phyloP scores from a whole-genome alignment of 2,797 vertebrate genomes.

The Syngnathus acus region DNA sequence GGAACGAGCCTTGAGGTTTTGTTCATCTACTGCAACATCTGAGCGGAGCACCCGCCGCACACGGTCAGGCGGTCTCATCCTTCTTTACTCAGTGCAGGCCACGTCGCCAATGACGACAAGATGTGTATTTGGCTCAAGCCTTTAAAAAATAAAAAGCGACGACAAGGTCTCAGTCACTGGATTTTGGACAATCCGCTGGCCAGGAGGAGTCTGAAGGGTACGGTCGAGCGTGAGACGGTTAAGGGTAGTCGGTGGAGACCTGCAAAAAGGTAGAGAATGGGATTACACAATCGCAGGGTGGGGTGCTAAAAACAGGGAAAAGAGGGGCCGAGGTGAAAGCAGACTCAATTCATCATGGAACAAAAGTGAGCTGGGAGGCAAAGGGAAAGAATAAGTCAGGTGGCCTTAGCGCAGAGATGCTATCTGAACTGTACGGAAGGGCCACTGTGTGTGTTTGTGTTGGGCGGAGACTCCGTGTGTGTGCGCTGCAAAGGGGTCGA shows the following conservation, averaged over 20 bases:
- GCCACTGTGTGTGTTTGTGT: conserved; percentile 55
- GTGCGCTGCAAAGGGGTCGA: conserved; percentile 54
- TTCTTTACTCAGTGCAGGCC: not conserved
- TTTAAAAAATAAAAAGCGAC: not conserved
- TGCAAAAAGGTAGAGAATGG: conserved; percentile 30
- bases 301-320: conserved; percentile 29
- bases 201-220: conserved; percentile 72
- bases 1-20: conserved; percentile 10
- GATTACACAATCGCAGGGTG: conserved; percentile 29
- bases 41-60: conserved; percentile 7
- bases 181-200: conserved; percentile 75
- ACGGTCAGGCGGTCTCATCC: conserved; percentile 10
- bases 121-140: conserved; percentile 20
- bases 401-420: conserved; percentile 52
- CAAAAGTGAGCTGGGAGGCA: conserved; percentile 52
- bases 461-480: conserved; percentile 60
- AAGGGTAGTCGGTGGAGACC: conserved; percentile 86
- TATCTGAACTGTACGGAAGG: conserved; percentile 59
- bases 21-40: conserved; percentile 8
- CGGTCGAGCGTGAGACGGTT: conserved; percentile 71
- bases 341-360: conserved; percentile 55
- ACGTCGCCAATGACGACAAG: not conserved
- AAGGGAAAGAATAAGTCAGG: conserved; percentile 44
- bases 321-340: conserved; percentile 23
- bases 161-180: conserved; percentile 53